Percentiles rank a stretch among this genome's conserved stretches.
Evolutionary conservation across 2,888 invertebrate species (phyloP).

Genomic region (Cryptosula pallasiana): DNA sequence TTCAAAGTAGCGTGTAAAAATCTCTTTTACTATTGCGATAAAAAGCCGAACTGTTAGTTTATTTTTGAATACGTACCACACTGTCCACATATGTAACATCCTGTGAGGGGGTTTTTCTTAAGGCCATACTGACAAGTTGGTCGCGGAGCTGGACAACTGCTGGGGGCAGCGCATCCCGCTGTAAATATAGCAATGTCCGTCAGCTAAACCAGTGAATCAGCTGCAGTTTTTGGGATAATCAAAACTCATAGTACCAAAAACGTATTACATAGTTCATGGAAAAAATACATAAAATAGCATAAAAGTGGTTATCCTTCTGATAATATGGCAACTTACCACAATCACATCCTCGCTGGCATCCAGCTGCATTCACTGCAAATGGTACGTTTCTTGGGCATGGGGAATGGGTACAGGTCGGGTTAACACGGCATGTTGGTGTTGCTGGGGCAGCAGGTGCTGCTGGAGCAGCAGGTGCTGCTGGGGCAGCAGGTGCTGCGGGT

Average conservation of each 20-base stretch:
- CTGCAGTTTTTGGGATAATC: too few species aligned
- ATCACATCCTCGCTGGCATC: background rate
- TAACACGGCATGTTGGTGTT: constrained; percentile 28
- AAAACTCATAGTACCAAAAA: too few species aligned
- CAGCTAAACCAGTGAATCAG: too few species aligned
- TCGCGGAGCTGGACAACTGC: background rate
- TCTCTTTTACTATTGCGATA: too few species aligned
- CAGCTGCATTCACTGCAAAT: background rate
- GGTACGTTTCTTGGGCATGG: background rate
- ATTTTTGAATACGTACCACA: background rate
- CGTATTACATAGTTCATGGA: too few species aligned
- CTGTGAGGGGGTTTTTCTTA: background rate
- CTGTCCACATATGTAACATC: background rate
- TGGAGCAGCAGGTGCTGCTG: constrained; percentile 21
- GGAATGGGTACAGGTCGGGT: background rate
- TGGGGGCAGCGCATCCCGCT: background rate
- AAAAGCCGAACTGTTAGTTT: too few species aligned
- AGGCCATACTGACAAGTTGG: background rate
- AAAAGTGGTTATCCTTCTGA: too few species aligned
- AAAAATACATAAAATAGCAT: too few species aligned
- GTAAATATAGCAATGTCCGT: background rate
- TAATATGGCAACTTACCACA: background rate
- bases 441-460: constrained; percentile 40
- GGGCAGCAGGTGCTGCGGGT: background rate
- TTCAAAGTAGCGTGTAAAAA: too few species aligned